Conservation (phyloP, 1,140 invertebrate genomes). For the Microvelia longipes region DNA sequence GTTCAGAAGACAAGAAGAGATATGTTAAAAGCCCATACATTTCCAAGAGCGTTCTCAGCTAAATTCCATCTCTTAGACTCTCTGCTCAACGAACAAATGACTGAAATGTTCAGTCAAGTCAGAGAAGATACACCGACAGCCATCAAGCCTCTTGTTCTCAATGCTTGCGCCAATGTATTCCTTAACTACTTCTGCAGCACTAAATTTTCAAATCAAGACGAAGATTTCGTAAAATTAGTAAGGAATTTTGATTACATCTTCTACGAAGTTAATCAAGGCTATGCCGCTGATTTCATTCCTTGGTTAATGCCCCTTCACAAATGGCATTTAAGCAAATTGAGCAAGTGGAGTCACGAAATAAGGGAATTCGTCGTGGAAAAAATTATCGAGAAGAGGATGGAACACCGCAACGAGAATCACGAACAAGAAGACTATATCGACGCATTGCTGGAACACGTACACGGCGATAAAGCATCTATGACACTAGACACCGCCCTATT, state of each 20-base stretch:
- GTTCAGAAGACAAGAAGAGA: constrained; percentile 61
- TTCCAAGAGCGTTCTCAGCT: constrained; percentile 53
- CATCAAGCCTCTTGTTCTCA: constrained; percentile 22
- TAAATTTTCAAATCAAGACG: constrained; percentile 48
- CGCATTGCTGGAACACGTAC: constrained; percentile 48
- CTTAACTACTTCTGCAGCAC: constrained; percentile 37
- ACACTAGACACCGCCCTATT: constrained; percentile 36
- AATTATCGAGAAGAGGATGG: constrained; percentile 48
- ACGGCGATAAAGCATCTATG: constrained; percentile 43
- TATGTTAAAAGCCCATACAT: constrained; percentile 43
- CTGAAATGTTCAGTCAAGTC: constrained; percentile 39
- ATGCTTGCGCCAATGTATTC: constrained; percentile 56
- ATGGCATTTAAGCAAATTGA: constrained; percentile 48
- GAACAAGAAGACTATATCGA: constrained; percentile 48
- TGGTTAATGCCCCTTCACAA: constrained; percentile 57
- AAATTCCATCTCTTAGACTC: constrained; percentile 48
- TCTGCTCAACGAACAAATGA: constrained; percentile 43
- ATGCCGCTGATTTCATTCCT: constrained; percentile 74
- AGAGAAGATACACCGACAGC: constrained; percentile 7
- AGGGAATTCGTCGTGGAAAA: constrained; percentile 55
- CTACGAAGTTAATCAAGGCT: constrained; percentile 78
- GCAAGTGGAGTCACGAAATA: constrained; percentile 49
- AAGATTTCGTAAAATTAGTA: constrained; percentile 46
- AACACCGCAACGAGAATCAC: constrained; percentile 21
- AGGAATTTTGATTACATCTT: constrained; percentile 70